Conservation (phyloP, 1,140 invertebrate genomes). For the Drosophila biarmipes region DNA sequence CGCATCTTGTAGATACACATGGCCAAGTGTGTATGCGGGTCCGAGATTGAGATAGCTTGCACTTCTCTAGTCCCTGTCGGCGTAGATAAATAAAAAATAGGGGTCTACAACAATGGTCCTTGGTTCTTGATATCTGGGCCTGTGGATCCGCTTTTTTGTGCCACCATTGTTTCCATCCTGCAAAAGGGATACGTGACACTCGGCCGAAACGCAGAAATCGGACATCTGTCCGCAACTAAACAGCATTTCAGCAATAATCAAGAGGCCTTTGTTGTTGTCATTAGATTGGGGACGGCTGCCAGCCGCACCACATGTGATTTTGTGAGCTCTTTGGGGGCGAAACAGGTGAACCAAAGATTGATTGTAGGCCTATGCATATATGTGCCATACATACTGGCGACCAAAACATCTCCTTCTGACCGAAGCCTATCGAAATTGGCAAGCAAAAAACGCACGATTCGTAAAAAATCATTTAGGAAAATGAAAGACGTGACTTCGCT, state of each 20-base stretch:
- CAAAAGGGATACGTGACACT: conserved; percentile 37
- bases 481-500: conserved; percentile 62
- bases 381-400: neutral
- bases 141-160: conserved; percentile 9
- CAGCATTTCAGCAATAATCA: conserved; percentile 59
- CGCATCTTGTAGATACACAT: conserved; percentile 30
- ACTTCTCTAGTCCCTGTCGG: conserved; percentile 32
- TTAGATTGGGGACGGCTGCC: conserved; percentile 43
- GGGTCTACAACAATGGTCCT: conserved; percentile 18
- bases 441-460: conserved; percentile 22
- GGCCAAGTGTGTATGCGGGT: neutral
- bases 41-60: conserved; percentile 55
- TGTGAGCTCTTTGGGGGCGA: conserved; percentile 1
- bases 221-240: conserved; percentile 47
- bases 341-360: conserved; percentile 4
- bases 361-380: neutral
- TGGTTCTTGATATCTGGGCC: conserved; percentile 1
- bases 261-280: conserved; percentile 44
- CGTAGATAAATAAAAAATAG: conserved; percentile 41
- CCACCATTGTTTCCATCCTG: conserved; percentile 30
- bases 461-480: conserved; percentile 56
- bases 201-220: conserved; percentile 9
- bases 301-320: conserved; percentile 19
- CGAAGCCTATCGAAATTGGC: conserved; percentile 18
- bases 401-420: conserved; percentile 7